A percentile compares a stretch with the other conserved stretches of the same genome.
Conservation (phyloP, 2,888 invertebrate genomes). For the Hirtodrosophila histrioides region DNA sequence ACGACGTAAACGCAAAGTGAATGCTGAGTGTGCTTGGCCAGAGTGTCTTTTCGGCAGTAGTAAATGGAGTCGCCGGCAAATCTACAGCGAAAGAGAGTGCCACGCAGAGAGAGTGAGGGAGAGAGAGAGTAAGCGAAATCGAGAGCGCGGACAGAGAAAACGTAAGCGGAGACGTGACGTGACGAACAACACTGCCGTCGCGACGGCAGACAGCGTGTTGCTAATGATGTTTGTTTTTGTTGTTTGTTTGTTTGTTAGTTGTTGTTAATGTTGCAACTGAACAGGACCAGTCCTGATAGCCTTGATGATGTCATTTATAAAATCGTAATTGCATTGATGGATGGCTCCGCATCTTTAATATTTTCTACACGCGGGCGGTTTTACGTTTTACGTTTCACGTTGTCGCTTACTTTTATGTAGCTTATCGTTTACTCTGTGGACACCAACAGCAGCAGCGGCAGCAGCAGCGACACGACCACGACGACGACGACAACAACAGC, state of each 20-base stretch:
- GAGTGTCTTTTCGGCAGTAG: conserved; percentile 53
- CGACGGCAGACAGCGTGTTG: conserved; percentile 24
- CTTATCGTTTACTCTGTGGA: conserved; percentile 36
- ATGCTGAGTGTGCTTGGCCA: conserved; percentile 39
- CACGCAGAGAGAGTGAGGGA: conserved; percentile 27
- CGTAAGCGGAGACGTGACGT: conserved; percentile 43
- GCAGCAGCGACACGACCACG: conserved; percentile 44
- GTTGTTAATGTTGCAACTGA: conserved; percentile 8
- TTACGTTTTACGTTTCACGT: conserved; percentile 41
- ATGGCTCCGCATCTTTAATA: conserved; percentile 10
- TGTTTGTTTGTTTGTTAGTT: conserved; percentile 9
- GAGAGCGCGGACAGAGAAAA: conserved; percentile 46
- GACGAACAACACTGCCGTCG: conserved; percentile 15
- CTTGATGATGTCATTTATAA: conserved; percentile 21
- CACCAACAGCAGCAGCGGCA: conserved; percentile 28
- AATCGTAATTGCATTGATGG: conserved; percentile 6
- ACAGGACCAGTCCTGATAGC: conserved; percentile 16
- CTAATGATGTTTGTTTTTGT: conserved; percentile 5
- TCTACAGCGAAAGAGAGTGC: conserved; percentile 52
- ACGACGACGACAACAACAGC: conserved; percentile 32
- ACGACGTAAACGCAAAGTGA: conserved; percentile 74
- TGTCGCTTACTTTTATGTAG: conserved; percentile 46
- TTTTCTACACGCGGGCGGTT: conserved; percentile 40
- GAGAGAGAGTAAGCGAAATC: conserved; percentile 1
- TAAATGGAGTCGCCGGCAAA: conserved; percentile 69